A percentile compares a stretch with the other conserved stretches of the same genome.
Conservation (phyloP, 2,888 invertebrate genomes). For the Strigamia maritima region DNA sequence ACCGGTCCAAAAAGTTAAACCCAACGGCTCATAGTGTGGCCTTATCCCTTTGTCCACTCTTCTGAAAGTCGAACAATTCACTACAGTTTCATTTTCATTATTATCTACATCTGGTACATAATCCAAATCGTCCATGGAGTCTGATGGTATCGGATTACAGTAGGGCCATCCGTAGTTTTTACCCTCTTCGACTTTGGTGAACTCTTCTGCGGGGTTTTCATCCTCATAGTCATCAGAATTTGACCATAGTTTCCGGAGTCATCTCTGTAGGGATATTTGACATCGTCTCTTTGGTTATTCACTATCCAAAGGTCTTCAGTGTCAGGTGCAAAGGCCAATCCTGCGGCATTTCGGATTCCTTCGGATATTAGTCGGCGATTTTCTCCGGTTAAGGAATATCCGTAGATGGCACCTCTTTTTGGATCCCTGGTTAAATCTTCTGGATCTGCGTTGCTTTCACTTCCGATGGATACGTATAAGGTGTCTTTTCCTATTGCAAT, state of each 20-base stretch:
- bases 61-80: background rate
- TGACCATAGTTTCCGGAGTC: background rate
- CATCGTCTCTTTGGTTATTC: background rate
- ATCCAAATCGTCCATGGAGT: background rate
- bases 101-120: background rate
- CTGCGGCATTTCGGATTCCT: constrained; percentile 31
- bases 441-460: background rate
- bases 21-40: background rate
- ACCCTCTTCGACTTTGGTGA: background rate
- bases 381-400: background rate
- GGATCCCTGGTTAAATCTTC: background rate
- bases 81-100: background rate
- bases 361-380: background rate
- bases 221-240: background rate
- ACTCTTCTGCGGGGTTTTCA: constrained; percentile 13
- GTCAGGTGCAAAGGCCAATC: constrained; percentile 6
- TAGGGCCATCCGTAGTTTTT: constrained; percentile 29
- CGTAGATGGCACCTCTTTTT: background rate
- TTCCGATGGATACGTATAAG: constrained; percentile 8
- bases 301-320: constrained; percentile 14
- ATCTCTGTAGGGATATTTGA: constrained; percentile 14
- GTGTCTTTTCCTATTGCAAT: background rate
- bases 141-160: background rate
- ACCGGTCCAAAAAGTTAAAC: constrained; percentile 29
- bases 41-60: background rate